Evolutionary conservation across 2,113 vertebrate genomes (phyloP), one percentile per base, ranked within the genome.

Genomic region (Heliornis fulica): DNA sequence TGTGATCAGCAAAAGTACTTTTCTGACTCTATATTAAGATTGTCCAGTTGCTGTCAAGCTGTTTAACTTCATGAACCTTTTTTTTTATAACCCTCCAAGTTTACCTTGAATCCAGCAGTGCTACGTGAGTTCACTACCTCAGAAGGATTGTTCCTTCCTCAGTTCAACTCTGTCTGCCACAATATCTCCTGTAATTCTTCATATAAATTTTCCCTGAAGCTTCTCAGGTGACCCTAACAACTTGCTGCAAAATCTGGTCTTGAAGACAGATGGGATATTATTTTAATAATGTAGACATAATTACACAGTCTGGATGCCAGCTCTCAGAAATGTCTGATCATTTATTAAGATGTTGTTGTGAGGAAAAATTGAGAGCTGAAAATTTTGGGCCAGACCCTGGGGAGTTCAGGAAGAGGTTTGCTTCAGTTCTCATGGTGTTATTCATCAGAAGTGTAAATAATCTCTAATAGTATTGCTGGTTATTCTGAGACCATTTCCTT

Each of bases 271-370:
- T 87, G 92, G 83, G 36, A 34, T 79, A 69, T 89, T 84, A 72
- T 92, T 95, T 88, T 86, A 86, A 68, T 97, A 91, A 96, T 48
- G 51, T 36, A 81, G 83, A 74, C 48, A 32, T 93, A 66, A 95
- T 92, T 75, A 84, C 68, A 63, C 61, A 92, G 25, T 61, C 71
- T 77, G 76, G 75, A 82, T 88, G 48, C 51, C 1, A 2, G 60
- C 40, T 79, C 45, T 87, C 57, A 57, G 65, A 78, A 92, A 68
- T 2, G 8, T 68, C 88, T 89, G 65, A 78, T 92, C 34, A 40
- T 81, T 87, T 94, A 91, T 92, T 89, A 89, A 81, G 56, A 68
- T 59, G 56, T 41, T 75, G 26, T 51, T 95, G 76, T 40, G 34
- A 92, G 45, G 25, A 65, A 68, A 69, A 83, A 68, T 15, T 66